Evolutionary conservation across 2,888 invertebrate species (phyloP), one percentile per base, ranked within the genome.

Genomic region (Stenodera caucasica): DNA sequence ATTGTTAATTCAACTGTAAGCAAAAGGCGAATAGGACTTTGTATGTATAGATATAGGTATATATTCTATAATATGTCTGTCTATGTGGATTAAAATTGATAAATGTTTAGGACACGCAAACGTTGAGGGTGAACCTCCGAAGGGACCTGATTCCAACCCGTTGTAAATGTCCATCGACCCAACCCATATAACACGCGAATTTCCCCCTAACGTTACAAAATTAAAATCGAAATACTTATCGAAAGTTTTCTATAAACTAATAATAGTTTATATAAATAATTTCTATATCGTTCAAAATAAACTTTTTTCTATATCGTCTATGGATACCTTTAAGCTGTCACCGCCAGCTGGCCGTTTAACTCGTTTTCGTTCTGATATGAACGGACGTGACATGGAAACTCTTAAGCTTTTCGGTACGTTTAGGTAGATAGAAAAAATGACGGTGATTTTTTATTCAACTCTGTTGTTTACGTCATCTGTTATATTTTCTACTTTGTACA

Each of bases 281-380:
- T 40, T 18, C 37, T 40, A 18, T 40, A 40, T 40, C 18, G 15
- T 15, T 15, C 9, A 18, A 40, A 8, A 9, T n/a, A 40, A 18
- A 15, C 18, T 40, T 40, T 21, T 37, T 18, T 40, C 40, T 18
- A 11, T 21, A 21, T 11, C 4, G 11, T 4, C 21, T 18, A 40
- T 18, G 40, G 40, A 40, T 40, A 18, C 40, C 14, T 35, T 18
- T 21, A 40, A 68, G 63, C 72, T 73, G 74, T 73, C 73, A 73
- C 72, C 72, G 67, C 63, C 74, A 74, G 73, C 73, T 74, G 74
- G 72, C 73, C 73, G 69, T 72, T 74, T 74, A 74, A 72, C 73
- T 73, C 70, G 71, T 73, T 74, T 40, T 66, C 69, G 70, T 72
- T 69, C 68, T 67, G 40, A 40, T 63, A 69, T 63, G 69, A 70